Evolutionary conservation across 53 echinoderm and acorn worm species (phyloP).

Genomic region (Luidia sarsii): DNA sequence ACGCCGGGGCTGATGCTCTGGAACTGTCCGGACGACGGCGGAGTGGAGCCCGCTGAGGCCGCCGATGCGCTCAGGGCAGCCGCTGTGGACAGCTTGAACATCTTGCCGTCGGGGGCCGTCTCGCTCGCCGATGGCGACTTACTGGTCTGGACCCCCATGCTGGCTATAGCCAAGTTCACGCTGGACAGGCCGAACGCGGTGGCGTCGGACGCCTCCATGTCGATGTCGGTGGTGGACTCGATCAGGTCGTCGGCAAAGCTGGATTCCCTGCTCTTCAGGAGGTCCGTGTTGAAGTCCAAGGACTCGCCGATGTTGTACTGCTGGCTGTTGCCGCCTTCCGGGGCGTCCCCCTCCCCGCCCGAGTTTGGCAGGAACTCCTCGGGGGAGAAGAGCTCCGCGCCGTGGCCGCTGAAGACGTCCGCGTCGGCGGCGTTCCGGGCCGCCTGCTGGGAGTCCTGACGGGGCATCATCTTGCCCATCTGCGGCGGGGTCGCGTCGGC

Average conservation of each 20-base stretch:
- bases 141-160: slow-evolving; percentile 70
- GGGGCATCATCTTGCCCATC: slow-evolving; percentile 28
- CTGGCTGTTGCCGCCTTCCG: slow-evolving; percentile 59
- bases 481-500: slow-evolving; percentile 19
- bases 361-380: slow-evolving; percentile 64
- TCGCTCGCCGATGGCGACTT: slow-evolving; percentile 52
- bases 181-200: slow-evolving; percentile 67
- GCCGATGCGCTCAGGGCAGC: slow-evolving; percentile 47
- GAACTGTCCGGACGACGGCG: slow-evolving; percentile 39
- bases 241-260: slow-evolving; percentile 73
- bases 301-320: slow-evolving; percentile 49
- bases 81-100: slow-evolving; percentile 53
- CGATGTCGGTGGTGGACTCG: slow-evolving; percentile 42
- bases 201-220: slow-evolving; percentile 56
- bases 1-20: slow-evolving; percentile 45
- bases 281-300: slow-evolving; percentile 76
- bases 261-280: slow-evolving; percentile 61
- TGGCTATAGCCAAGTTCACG: slow-evolving; percentile 69
- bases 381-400: slow-evolving; percentile 59
- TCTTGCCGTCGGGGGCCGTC: slow-evolving; percentile 49
- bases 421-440: slow-evolving; percentile 35
- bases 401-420: slow-evolving; percentile 50
- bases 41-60: slow-evolving; percentile 42
- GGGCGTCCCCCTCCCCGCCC: slow-evolving; percentile 42
- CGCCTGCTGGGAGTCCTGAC: slow-evolving; percentile 29